Evolutionary conservation across 2,888 invertebrate genomes (phyloP), one percentile per base, ranked within the genome.

Genomic region (Euspilapteryx auroguttella): DNA sequence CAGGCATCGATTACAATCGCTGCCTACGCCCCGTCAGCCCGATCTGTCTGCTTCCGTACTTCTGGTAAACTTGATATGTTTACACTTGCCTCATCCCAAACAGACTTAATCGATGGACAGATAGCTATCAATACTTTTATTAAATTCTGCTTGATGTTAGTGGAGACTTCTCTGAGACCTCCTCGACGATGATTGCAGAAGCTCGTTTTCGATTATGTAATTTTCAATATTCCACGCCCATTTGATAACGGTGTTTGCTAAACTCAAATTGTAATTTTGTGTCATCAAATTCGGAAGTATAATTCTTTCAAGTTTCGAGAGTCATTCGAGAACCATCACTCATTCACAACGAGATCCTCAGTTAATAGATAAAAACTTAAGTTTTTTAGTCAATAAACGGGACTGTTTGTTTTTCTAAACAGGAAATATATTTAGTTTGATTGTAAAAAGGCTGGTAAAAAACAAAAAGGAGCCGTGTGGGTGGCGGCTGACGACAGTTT

Each of bases 401-500:
- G 48, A 54, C 40, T 68, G 58, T 73, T 73, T 68, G 73, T 73
- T 69, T 71, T 73, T 73, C 57, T 66, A 66, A n/a, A 61, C 71
- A 68, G 71, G 71, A 75, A 73, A 69, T 52, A 48, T 69, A 69
- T 66, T 61, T 59, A 31, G 55, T 63, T 55, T 56, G 52, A 42
- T 31, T 35, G 34, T 39, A 37, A 37, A 39, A 38, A 38, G 47
- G 49, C 51, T 45, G 34, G 47, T 59, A 64, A 68, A 73, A 69
- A 48, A 45, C 34, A 46, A 45, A 50, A 54, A 47, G 43, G 47
- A 45, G 37, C 57, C 34, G 46, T 49, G 65, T 69, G 75, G 73
- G 75, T 71, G 73, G 71, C 56, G 49, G 48, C 47, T 62, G 75
- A 73, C 56, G 73, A 75, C 73, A 75, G 69, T 69, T 64, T 73